phyloP scores from a whole-genome alignment of 2,888 invertebrate species.

The Nemurella pictetii region DNA sequence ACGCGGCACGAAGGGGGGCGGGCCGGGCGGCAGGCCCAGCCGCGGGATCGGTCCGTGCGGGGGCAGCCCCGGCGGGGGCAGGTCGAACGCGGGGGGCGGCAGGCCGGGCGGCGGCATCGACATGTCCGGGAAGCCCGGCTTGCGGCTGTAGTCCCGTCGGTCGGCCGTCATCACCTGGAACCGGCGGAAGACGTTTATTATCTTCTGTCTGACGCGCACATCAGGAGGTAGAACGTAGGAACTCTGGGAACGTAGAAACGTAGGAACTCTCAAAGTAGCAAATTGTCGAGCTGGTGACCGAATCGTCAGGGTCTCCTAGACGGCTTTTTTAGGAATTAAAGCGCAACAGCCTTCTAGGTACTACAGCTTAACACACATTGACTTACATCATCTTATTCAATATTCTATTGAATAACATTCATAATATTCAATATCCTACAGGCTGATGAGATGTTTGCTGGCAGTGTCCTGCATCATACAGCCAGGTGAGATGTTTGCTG shows the following conservation, averaged over 20 bases:
- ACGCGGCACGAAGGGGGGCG: constrained; percentile 29
- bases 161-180: constrained; percentile 88
- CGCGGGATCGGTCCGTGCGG: constrained; percentile 41
- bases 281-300: no score
- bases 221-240: no score
- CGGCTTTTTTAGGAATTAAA: no score
- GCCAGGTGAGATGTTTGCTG: no score
- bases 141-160: constrained; percentile 79
- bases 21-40: constrained; percentile 45
- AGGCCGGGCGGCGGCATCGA: constrained; percentile 60
- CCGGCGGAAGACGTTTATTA: constrained; percentile 1
- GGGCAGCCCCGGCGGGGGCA: constrained; percentile 47
- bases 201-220: not conserved
- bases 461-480: no score
- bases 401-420: not conserved
- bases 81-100: constrained; percentile 46
- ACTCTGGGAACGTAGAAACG: no score
- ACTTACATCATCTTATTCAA: not conserved
- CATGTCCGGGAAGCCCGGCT: constrained; percentile 66
- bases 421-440: not conserved
- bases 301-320: not conserved
- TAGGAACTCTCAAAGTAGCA: no score
- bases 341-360: no score
- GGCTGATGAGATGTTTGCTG: no score
- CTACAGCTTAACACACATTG: no score